These are phyloP conservation scores for Arion vulgaris DNA, from an alignment of 1,140 invertebrate genomes.

Conservation along the genomic window DNA sequence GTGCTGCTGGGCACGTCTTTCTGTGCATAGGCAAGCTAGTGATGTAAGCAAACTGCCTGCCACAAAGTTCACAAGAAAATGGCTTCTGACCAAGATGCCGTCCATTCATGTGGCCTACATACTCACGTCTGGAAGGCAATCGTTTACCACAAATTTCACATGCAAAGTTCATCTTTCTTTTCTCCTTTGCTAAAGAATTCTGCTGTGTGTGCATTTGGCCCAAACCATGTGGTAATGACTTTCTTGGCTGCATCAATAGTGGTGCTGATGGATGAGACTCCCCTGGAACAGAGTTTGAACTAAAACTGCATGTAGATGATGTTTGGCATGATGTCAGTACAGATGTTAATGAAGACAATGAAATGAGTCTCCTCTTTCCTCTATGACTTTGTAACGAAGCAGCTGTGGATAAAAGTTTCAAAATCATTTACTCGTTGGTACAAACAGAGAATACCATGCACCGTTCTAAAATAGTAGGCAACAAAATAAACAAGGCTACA, in stretches of 20 bases:
- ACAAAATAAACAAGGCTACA: no score
- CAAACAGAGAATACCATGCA: no score
- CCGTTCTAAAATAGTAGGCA: no score
- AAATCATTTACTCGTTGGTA: no score
- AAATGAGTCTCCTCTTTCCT: neutral
- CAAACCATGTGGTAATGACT: neutral
- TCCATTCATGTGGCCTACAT: constrained; percentile 33
- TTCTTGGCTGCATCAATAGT: neutral
- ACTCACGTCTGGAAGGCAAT: constrained; percentile 28
- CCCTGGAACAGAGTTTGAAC: neutral
- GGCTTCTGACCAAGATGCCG: constrained; percentile 30
- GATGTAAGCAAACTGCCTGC: constrained; percentile 29
- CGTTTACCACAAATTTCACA: constrained; percentile 32
- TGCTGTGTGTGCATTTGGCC: neutral
- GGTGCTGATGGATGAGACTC: neutral
- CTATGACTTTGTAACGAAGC: neutral
- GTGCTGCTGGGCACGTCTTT: constrained; percentile 25
- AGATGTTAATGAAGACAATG: neutral
- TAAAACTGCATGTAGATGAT: neutral
- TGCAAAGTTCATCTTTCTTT: constrained; percentile 26
- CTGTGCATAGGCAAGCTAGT: constrained; percentile 33
- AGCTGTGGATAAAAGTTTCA: neutral
- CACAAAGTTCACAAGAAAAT: constrained; percentile 30
- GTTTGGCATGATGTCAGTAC: neutral
- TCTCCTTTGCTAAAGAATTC: neutral